phyloP scores from a whole-genome alignment of 2,888 invertebrate genomes.

The Chrysina gloriosa region DNA sequence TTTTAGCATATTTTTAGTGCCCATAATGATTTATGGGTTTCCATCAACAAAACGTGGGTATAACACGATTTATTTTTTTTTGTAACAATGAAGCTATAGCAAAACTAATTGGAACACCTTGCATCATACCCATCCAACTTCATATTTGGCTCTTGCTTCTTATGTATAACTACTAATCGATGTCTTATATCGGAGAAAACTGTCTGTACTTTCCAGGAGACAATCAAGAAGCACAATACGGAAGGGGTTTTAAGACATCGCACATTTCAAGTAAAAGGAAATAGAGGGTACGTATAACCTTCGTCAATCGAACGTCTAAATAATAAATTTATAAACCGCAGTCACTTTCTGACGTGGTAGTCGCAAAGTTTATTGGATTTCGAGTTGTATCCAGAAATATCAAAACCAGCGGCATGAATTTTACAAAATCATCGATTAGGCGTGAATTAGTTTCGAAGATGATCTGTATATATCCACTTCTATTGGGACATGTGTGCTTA shows the following conservation, averaged over 20 bases:
- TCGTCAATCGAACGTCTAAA: constrained; percentile 1
- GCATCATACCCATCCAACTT: too few relatives aligned
- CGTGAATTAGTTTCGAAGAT: too few relatives aligned
- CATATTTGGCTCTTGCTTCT: too few relatives aligned
- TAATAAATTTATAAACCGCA: constrained; percentile 11
- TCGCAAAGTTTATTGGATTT: constrained; percentile 11
- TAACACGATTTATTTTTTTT: too few relatives aligned
- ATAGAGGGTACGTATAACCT: not conserved
- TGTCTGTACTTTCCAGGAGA: too few relatives aligned
- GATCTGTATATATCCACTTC: not conserved
- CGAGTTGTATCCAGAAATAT: not conserved
- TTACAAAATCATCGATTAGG: not conserved
- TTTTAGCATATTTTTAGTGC: too few relatives aligned
- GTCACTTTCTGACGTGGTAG: not conserved
- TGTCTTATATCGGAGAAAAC: too few relatives aligned
- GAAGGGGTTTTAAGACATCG: not conserved
- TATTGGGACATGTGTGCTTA: not conserved
- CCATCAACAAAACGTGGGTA: too few relatives aligned
- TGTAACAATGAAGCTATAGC: too few relatives aligned
- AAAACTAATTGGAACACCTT: too few relatives aligned
- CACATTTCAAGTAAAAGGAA: not conserved
- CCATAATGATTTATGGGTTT: too few relatives aligned
- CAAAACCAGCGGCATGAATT: not conserved
- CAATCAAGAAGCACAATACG: not conserved
- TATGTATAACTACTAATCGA: too few relatives aligned